Conservation (phyloP, 1,140 invertebrate species). For the Oreohelix idahoensis region DNA sequence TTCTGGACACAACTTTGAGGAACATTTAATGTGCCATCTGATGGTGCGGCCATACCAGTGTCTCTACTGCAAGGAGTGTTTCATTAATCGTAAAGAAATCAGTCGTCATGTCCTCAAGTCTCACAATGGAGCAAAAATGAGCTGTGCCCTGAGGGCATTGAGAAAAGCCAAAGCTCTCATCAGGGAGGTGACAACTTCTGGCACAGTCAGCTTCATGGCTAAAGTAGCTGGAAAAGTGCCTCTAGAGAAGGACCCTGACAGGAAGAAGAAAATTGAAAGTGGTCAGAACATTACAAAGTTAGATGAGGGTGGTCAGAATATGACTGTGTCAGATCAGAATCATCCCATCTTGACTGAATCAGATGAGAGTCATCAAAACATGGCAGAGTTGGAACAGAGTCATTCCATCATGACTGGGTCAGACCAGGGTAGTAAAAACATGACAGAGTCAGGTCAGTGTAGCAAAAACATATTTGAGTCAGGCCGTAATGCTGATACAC, state of each 20-base stretch:
- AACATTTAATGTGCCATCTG: conserved; percentile 54
- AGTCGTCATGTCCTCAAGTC: conserved; percentile 42
- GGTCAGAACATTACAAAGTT: neutral
- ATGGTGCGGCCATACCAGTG: conserved; percentile 51
- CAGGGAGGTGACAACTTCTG: conserved; percentile 37
- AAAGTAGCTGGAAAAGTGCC: conserved; percentile 47
- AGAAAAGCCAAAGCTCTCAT: conserved; percentile 48
- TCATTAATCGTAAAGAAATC: conserved; percentile 49
- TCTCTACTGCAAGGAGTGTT: conserved; percentile 50
- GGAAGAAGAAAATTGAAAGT: conserved; percentile 10
- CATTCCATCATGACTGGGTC: too few species aligned
- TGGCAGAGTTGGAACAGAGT: too few species aligned
- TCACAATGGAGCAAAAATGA: conserved; percentile 52
- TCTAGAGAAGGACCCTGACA: conserved; percentile 40
- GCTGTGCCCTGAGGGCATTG: conserved; percentile 48
- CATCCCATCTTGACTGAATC: too few species aligned
- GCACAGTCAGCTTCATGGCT: conserved; percentile 41
- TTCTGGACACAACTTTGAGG: conserved; percentile 46
- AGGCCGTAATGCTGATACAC: neutral
- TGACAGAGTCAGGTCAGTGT: neutral
- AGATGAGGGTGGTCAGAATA: neutral
- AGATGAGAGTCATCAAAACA: too few species aligned
- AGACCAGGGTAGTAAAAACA: neutral
- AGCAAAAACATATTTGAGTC: neutral
- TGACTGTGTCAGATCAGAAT: too few species aligned